phyloP scores from a whole-genome alignment of 2,888 invertebrate species.

The Trichopria drosophilae region DNA sequence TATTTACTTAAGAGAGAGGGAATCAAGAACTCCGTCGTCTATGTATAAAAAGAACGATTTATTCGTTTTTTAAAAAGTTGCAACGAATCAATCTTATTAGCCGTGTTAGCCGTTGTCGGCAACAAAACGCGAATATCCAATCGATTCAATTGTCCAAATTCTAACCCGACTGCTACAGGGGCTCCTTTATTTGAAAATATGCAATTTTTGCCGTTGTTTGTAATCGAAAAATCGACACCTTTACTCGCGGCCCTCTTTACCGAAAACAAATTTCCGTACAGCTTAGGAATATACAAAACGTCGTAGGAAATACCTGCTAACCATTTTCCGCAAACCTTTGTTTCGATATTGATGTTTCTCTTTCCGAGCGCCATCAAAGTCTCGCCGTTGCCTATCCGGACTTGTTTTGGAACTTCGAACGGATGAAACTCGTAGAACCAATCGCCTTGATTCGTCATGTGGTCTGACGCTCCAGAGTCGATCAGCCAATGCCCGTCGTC shows the following conservation, averaged over 20 bases:
- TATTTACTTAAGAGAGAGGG: no score
- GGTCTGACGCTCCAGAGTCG: constrained; percentile 10
- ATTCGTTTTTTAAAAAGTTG: no score
- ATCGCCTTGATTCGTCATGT: constrained; percentile 24
- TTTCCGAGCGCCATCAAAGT: not conserved
- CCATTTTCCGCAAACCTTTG: not conserved
- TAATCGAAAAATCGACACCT: constrained; percentile 2
- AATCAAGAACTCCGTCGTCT: no score
- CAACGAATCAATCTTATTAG: no score
- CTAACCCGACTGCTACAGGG: constrained; percentile 36
- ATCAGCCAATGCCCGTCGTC: not conserved
- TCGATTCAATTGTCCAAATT: no score
- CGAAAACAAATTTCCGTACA: constrained; percentile 2
- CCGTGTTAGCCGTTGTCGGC: no score
- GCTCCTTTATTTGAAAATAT: not conserved
- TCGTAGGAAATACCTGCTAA: not conserved
- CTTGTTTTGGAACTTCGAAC: no score
- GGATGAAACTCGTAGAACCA: constrained; percentile 22
- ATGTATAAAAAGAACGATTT: no score
- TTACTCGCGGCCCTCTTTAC: not conserved
- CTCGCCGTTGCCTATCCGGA: constrained; percentile 5
- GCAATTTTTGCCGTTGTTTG: not conserved
- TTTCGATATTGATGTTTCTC: not conserved
- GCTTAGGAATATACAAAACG: constrained; percentile 1
- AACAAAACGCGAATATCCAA: no score